Base-by-base conservation (phyloP, 1,140 invertebrate species). In the Drosophila tropicalis region DNA sequence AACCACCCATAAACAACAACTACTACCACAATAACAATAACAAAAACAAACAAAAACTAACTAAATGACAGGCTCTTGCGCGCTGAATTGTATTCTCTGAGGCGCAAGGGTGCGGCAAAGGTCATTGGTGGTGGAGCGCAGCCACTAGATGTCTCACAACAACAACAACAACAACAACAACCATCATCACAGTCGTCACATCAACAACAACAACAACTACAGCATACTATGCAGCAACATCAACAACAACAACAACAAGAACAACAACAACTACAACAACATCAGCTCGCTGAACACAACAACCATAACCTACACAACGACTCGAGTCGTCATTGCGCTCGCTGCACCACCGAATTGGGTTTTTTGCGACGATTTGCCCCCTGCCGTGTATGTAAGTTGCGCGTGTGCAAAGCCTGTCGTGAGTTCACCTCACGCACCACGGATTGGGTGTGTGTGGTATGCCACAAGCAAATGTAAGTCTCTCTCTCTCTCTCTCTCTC, bases 371-470 rank as follows among this genome's bases (percentile, higher is more conserved):
- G 95, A 39, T 96, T 96, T 4, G 95, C 95, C 10, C 91, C 93
- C 54, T 96, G 96, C 90, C 93, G 94, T 57, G 93, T 94, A 6
- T 96, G 96, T 92, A 93, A 94, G 72, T 93, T 95, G 84, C 93
- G 95, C 76, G 95, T 96, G 32, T 96, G 96, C 92, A 95, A 96
- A 91, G 94, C 94, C 79, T 96, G 96, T 90, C 93, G 96, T 51
- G 94, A 95, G 82, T 94, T 94, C 77, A 93, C 93, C 25, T 93
- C 92, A 44, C 91, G 92, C 69, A 93, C 93, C 63, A 93, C 94
- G 96, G 96, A 96, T 81, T 96, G 96, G 96, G 93, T 96, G 57
- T 96, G 96, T 91, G 93, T 94, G 62, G 94, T 96, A 75, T 96
- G 96, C 92, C 93, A 95, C 86, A 96, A 96, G 92, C 94, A 95